These are phyloP conservation scores for Gandaritis pyraliata DNA, from an alignment of 2,888 invertebrate genomes.

Conservation along the genomic window DNA sequence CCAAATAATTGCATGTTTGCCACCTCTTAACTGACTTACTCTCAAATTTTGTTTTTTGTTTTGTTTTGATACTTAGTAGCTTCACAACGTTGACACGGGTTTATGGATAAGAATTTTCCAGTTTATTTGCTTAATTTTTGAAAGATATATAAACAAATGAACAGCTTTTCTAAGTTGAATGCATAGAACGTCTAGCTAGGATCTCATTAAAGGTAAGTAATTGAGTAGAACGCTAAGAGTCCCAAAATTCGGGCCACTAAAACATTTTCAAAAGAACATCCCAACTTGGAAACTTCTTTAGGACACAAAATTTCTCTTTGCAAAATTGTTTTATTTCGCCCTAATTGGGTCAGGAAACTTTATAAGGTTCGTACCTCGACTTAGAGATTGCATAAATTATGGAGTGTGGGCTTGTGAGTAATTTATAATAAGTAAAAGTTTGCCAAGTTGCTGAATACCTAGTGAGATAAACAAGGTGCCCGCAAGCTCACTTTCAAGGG, in stretches of 20 bases:
- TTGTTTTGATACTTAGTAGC: too few relatives aligned
- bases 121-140: too few relatives aligned
- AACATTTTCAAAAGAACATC: slow-evolving; percentile 1
- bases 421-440: slow-evolving; percentile 43
- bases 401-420: slow-evolving; percentile 35
- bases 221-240: slow-evolving; percentile 2
- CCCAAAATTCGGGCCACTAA: neutral
- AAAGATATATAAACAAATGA: too few relatives aligned
- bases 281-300: slow-evolving; percentile 22
- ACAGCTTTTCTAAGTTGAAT: too few relatives aligned
- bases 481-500: too few relatives aligned
- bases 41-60: too few relatives aligned
- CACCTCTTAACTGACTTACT: too few relatives aligned
- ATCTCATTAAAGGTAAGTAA: too few relatives aligned
- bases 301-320: slow-evolving; percentile 27
- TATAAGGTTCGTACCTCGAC: slow-evolving; percentile 36
- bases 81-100: too few relatives aligned
- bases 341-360: slow-evolving; percentile 43
- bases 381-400: slow-evolving; percentile 42
- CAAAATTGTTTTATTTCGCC: slow-evolving; percentile 34
- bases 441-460: slow-evolving; percentile 20
- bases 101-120: too few relatives aligned
- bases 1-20: too few relatives aligned
- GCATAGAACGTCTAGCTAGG: too few relatives aligned
- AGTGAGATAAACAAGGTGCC: neutral